Conservation (phyloP, 2,888 invertebrate species). For the Amblyjoppa proteus region DNA sequence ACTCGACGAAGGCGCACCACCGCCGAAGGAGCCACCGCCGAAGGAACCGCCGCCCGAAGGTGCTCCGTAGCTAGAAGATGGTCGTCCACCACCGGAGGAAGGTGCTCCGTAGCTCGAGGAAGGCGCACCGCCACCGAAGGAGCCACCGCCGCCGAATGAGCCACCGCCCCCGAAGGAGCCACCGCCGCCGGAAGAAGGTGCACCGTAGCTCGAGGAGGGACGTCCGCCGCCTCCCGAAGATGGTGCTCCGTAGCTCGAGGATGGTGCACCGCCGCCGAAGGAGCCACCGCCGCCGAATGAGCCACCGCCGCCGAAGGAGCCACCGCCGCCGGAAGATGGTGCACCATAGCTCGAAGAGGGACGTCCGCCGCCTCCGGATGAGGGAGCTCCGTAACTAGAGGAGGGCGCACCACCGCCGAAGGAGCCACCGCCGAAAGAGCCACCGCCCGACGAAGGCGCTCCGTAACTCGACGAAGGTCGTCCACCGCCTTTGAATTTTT, state of each 20-base stretch:
- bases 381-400: slow-evolving; percentile 74
- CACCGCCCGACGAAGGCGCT: slow-evolving; percentile 68
- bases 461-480: slow-evolving; percentile 68
- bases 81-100: slow-evolving; percentile 74
- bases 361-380: slow-evolving; percentile 67
- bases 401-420: slow-evolving; percentile 63
- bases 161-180: slow-evolving; percentile 54
- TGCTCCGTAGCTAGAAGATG: slow-evolving; percentile 84
- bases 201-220: slow-evolving; percentile 86
- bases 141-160: slow-evolving; percentile 60
- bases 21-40: slow-evolving; percentile 79
- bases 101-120: slow-evolving; percentile 83
- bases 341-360: slow-evolving; percentile 85
- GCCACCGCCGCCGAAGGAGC: too few relatives aligned
- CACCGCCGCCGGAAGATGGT: slow-evolving; percentile 72
- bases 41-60: slow-evolving; percentile 76
- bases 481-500: slow-evolving; percentile 66
- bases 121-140: slow-evolving; percentile 79
- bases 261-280: slow-evolving; percentile 34
- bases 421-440: neutral
- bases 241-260: slow-evolving; percentile 65
- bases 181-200: slow-evolving; percentile 68
- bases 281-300: slow-evolving; percentile 66
- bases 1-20: slow-evolving; percentile 77
- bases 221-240: slow-evolving; percentile 71